phyloP scores from a whole-genome alignment of 2,113 vertebrate species.

The Gymnarchus niloticus region DNA sequence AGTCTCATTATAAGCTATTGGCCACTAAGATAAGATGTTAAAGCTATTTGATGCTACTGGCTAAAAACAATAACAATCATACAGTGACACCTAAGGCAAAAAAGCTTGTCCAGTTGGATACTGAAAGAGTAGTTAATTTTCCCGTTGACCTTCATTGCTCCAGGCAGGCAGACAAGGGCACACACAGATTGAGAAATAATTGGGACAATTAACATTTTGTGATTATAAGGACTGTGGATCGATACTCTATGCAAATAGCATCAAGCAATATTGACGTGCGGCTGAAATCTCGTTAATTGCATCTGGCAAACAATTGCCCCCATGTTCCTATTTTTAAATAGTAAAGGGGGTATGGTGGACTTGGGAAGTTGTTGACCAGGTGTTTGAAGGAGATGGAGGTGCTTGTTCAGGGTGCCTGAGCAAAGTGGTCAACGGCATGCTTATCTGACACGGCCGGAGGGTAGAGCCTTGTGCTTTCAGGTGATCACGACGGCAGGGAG shows the following conservation, averaged over 20 bases:
- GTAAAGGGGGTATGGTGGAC: conserved; percentile 65
- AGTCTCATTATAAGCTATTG: conserved; percentile 66
- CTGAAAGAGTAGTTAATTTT: conserved; percentile 72
- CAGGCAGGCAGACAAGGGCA: conserved; percentile 73
- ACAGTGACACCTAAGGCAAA: conserved; percentile 59
- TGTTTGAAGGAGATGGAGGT: conserved; percentile 44
- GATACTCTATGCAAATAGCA: conserved; percentile 85
- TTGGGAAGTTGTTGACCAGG: conserved; percentile 65
- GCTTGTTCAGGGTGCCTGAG: neutral
- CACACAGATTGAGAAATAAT: conserved; percentile 95
- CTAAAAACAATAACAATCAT: conserved; percentile 65
- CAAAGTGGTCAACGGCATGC: neutral
- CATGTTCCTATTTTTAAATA: conserved; percentile 65
- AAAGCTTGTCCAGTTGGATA: conserved; percentile 62
- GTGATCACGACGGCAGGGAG: neutral
- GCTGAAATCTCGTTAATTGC: conserved; percentile 71
- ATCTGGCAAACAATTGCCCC: conserved; percentile 63
- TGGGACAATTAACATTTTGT: conserved; percentile 97
- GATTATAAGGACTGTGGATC: conserved; percentile 90
- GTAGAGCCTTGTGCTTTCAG: neutral
- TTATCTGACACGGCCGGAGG: neutral
- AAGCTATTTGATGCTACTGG: conserved; percentile 67
- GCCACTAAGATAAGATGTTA: conserved; percentile 64
- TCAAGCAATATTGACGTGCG: conserved; percentile 68
- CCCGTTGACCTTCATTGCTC: conserved; percentile 82